phyloP scores from a whole-genome alignment of 2,888 invertebrate species.

The Ochropacha duplaris region DNA sequence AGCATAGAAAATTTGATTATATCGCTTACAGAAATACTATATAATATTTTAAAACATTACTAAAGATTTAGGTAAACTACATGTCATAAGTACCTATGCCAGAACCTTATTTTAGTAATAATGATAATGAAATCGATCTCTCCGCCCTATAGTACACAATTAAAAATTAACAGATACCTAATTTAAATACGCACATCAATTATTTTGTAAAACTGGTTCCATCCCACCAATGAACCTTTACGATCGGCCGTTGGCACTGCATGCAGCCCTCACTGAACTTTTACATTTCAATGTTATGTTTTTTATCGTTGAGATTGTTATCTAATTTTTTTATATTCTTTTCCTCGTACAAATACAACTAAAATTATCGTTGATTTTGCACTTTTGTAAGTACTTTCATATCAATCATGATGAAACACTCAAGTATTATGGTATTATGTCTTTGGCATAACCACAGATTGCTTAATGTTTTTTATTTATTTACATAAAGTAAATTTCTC shows the following conservation, averaged over 20 bases:
- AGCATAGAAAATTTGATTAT: not conserved
- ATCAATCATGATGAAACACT: no score
- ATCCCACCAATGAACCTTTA: slow-evolving; percentile 29
- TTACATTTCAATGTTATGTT: slow-evolving; percentile 43
- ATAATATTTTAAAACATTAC: not conserved
- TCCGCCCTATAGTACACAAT: slow-evolving; percentile 26
- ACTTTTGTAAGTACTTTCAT: no score
- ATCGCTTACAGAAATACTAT: not conserved
- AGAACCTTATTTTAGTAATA: not conserved
- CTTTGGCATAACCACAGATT: no score
- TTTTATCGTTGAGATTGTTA: slow-evolving; percentile 24
- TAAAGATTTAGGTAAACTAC: not conserved
- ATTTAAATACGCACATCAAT: slow-evolving; percentile 38
- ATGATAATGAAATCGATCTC: slow-evolving; percentile 2
- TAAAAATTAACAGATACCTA: slow-evolving; percentile 30
- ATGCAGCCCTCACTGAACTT: slow-evolving; percentile 31
- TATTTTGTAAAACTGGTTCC: slow-evolving; percentile 59
- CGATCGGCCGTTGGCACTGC: slow-evolving; percentile 53
- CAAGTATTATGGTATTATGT: no score
- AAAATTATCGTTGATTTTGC: no score
- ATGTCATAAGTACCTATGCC: no score
- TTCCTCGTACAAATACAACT: not conserved
- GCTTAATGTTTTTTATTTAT: no score
- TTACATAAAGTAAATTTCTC: no score
- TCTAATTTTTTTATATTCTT: not conserved